Percentiles rank a stretch among this genome's conserved stretches.
phyloP scores from a whole-genome alignment of 1,140 invertebrate genomes.

The Zaprionus taronus region DNA sequence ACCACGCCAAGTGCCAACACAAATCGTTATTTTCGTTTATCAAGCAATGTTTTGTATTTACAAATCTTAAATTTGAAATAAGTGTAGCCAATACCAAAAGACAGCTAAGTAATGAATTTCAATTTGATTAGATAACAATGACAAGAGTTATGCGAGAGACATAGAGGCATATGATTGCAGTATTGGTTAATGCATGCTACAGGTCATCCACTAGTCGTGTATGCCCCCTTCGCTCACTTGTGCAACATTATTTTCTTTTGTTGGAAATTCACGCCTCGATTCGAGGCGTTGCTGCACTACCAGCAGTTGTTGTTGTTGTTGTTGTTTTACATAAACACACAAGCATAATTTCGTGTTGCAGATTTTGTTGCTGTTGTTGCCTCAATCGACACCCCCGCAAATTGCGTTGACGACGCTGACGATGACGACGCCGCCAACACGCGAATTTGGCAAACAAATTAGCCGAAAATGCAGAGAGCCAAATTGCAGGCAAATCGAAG shows the following conservation, averaged over 20 bases:
- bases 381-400: slow-evolving; percentile 62
- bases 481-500: slow-evolving; percentile 58
- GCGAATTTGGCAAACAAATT: slow-evolving; percentile 77
- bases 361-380: slow-evolving; percentile 24
- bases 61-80: background rate
- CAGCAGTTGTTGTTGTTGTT: slow-evolving; percentile 3
- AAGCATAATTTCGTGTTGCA: slow-evolving; percentile 20
- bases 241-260: slow-evolving; percentile 35
- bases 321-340: slow-evolving; percentile 3
- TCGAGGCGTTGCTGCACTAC: background rate
- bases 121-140: background rate
- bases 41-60: background rate
- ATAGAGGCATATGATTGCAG: background rate
- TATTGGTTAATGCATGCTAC: background rate
- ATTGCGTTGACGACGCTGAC: slow-evolving; percentile 34
- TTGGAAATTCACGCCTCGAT: slow-evolving; percentile 11
- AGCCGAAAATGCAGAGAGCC: slow-evolving; percentile 65
- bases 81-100: background rate
- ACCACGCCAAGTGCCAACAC: no score
- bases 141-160: background rate
- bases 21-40: background rate
- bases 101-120: background rate
- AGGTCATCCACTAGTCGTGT: background rate
- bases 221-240: slow-evolving; percentile 4
- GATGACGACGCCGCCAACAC: slow-evolving; percentile 62